phyloP scores from a whole-genome alignment of 2,797 vertebrate genomes.

The Molothrus ater region DNA sequence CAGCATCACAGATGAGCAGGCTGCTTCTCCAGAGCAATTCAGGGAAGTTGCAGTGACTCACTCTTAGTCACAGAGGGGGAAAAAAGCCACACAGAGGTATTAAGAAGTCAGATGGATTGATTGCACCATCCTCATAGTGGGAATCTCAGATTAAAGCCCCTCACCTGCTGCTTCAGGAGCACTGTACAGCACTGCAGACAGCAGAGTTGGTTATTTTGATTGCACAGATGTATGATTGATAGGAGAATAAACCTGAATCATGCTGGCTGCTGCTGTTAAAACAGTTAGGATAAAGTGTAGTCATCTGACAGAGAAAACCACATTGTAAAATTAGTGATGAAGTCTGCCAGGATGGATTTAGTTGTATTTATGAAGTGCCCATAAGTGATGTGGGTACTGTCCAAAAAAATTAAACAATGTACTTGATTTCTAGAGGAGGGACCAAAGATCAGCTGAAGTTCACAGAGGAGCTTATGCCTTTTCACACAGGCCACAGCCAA shows the following conservation, averaged over 20 bases:
- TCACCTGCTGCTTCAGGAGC: constrained; percentile 23
- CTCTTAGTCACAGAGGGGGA: neutral
- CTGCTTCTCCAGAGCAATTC: neutral
- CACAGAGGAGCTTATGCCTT: neutral
- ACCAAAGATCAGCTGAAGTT: neutral
- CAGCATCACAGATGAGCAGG: neutral
- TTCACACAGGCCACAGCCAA: neutral
- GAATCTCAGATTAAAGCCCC: neutral
- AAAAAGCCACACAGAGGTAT: neutral
- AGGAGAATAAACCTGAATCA: neutral
- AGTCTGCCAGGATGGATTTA: constrained; percentile 7
- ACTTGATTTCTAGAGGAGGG: neutral
- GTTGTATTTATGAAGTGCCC: neutral
- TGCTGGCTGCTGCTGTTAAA: neutral
- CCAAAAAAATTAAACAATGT: neutral
- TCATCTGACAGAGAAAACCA: neutral
- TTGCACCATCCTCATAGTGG: neutral
- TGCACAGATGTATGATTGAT: neutral
- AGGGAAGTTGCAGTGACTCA: neutral
- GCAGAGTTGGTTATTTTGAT: neutral
- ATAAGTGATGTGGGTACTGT: neutral
- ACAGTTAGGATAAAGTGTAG: neutral
- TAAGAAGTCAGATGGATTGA: neutral
- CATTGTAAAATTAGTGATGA: neutral
- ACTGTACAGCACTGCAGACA: neutral